Evolutionary conservation across 2,888 invertebrate genomes (phyloP).

Genomic region (Aromia moschata): DNA sequence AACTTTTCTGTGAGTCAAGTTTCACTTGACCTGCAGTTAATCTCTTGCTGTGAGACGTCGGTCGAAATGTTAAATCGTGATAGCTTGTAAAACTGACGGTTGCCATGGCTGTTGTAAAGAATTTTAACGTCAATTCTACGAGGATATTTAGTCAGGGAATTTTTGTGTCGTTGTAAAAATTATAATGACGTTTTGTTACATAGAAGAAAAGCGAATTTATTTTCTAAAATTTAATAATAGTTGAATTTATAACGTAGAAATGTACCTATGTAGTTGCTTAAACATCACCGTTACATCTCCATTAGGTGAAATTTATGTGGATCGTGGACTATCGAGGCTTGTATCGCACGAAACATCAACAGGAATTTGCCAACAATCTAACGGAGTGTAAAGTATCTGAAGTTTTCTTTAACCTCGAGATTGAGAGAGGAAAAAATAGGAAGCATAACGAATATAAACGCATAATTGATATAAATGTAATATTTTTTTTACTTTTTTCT

Average conservation of each 20-base stretch:
- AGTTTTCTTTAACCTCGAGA: no score
- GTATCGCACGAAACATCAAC: no score
- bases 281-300: conserved; percentile 20
- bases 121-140: conserved; percentile 54
- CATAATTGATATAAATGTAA: no score
- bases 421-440: no score
- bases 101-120: conserved; percentile 27
- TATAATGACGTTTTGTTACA: conserved; percentile 30
- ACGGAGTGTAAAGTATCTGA: no score
- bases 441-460: no score
- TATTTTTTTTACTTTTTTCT: no score
- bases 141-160: conserved; percentile 52
- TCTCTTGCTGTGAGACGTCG: conserved; percentile 38
- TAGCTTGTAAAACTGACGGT: conserved; percentile 17
- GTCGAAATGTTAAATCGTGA: conserved; percentile 30
- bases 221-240: conserved; percentile 29
- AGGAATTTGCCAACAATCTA: no score
- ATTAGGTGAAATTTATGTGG: conserved; percentile 16
- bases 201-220: conserved; percentile 40
- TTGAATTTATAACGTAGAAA: conserved; percentile 21
- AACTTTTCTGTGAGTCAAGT: no score
- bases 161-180: conserved; percentile 45
- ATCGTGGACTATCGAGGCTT: no score
- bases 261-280: conserved; percentile 26
- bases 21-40: no score